Conservation (phyloP, 1,140 invertebrate genomes). For the Andrena cerasifolii region DNA sequence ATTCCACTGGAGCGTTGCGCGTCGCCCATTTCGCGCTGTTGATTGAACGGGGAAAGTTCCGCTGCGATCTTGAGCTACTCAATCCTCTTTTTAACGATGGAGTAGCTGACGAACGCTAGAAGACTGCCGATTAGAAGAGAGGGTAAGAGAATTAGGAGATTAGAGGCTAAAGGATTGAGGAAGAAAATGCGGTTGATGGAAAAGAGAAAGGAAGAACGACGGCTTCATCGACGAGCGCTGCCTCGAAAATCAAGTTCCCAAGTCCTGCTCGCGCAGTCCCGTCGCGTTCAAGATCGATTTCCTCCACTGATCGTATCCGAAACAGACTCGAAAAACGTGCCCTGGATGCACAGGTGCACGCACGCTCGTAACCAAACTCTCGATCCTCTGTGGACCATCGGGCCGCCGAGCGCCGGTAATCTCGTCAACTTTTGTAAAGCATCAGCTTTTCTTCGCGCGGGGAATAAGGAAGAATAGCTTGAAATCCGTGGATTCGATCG, state of each 20-base stretch:
- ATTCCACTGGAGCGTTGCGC: too few relatives aligned
- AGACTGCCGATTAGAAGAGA: not conserved
- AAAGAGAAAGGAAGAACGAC: too few relatives aligned
- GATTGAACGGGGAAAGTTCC: too few relatives aligned
- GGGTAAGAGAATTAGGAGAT: not conserved
- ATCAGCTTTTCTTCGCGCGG: not conserved
- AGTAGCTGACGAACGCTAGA: too few relatives aligned
- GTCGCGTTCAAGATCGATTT: not conserved
- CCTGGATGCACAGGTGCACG: not conserved
- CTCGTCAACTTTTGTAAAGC: not conserved
- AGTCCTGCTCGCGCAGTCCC: not conserved
- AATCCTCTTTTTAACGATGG: too few relatives aligned
- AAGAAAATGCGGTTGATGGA: too few relatives aligned
- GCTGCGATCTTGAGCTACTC: too few relatives aligned
- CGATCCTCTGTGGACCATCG: not conserved
- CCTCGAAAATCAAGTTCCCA: too few relatives aligned
- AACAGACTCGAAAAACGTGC: not conserved
- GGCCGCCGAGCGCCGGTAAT: not conserved
- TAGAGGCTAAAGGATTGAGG: too few relatives aligned
- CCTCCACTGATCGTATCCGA: not conserved
- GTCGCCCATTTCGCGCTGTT: too few relatives aligned
- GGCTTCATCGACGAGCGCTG: too few relatives aligned
- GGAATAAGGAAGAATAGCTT: too few relatives aligned
- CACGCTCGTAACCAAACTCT: not conserved
- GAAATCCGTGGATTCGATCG: constrained; percentile 28